Base-by-base conservation (phyloP, 64 coral and sea anemone genomes). In the Catalaphyllia jardinei region DNA sequence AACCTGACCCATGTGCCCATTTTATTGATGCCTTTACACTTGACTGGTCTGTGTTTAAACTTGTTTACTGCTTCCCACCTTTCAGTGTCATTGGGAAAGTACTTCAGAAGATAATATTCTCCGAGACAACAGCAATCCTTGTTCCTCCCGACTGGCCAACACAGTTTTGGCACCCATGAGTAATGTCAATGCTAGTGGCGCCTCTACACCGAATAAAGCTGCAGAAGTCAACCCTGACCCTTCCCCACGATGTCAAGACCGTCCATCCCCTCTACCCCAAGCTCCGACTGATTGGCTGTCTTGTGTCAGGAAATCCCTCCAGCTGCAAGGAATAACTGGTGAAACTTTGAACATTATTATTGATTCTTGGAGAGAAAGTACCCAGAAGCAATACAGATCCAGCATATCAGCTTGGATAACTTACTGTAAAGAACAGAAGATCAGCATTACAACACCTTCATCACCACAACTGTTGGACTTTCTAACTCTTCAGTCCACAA, bases 251-350 rank as follows among this genome's bases (percentile, higher is more conserved):
- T 30, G 77, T 35, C 49, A 61, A 60, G 20, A 69, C 75, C 46
- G 50, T 82, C 11, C 91, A 75, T 31, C 92, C 86, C 5, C 77
- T 88, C n/a, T 93, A 93, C 46, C 92, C 92, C n/a, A 93, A 81
- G 29, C 77, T 88, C 29, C 63, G 46, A 28, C 77, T 93, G n/a
- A 73, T 93, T 88, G 92, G 92, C 10, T 93, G 78, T 93, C 92
- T n/a, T 88, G 86, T 88, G 65, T 93, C 91, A 49, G 75, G 91
- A 10, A 87, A 93, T 71, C 51, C 29, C 62, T 92, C 33, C 30
- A 61, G 5, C 14, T 35, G 15, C 90, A 92, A 72, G 90, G 90
- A 29, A 73, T 92, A 86, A 29, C 60, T 74, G 81, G 90, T 29
- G 82, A 92, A 79, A 13, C 91, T 18, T 76, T 76, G 64, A 77